Conservation (phyloP, 1,140 invertebrate species). For the Neodiprion pinetum region DNA sequence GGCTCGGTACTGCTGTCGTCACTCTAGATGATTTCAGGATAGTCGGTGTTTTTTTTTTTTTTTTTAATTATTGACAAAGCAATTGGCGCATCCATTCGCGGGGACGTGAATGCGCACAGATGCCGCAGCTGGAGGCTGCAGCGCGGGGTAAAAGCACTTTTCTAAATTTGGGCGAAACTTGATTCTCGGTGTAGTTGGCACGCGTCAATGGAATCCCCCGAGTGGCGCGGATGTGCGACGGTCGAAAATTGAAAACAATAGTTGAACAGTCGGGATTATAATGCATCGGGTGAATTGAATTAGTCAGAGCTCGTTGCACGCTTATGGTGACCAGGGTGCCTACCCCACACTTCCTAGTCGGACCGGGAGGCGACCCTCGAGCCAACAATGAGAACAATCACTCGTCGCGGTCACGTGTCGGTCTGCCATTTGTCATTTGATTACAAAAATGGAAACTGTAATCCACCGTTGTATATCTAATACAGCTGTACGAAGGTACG, state of each 20-base stretch:
- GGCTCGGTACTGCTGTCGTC: no score
- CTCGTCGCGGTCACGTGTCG: not conserved
- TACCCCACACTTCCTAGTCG: not conserved
- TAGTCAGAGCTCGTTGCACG: conserved; percentile 3
- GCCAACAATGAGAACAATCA: not conserved
- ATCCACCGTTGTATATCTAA: not conserved
- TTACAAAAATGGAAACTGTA: not conserved
- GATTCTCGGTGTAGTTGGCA: no score
- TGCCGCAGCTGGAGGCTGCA: no score
- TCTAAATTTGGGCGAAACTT: no score
- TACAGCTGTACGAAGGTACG: not conserved
- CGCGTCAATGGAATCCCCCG: no score
- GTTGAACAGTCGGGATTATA: not conserved
- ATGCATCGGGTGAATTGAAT: not conserved
- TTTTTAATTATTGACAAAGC: no score
- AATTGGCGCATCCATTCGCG: no score
- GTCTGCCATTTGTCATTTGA: not conserved
- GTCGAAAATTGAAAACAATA: not conserved
- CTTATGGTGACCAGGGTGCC: not conserved
- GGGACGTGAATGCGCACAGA: no score
- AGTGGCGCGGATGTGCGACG: no score
- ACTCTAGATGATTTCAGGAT: no score
- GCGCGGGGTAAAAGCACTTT: no score
- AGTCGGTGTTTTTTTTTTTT: no score
- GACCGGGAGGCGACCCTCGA: not conserved